These are phyloP conservation scores for Strigamia crassipes DNA, from an alignment of 2,888 invertebrate species.

Conservation along the genomic window DNA sequence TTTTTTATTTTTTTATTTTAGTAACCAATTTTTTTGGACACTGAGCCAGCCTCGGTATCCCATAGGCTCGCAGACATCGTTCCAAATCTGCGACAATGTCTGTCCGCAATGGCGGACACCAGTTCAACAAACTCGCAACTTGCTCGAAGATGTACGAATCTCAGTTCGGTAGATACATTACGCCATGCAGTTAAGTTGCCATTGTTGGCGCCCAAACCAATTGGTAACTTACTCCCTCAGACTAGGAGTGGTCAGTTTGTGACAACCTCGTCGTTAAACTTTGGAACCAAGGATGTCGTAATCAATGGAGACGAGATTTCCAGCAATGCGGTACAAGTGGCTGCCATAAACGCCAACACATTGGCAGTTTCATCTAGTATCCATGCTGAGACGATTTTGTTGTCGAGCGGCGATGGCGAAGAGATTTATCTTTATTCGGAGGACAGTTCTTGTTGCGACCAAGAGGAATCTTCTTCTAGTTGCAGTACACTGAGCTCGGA, in stretches of 20 bases:
- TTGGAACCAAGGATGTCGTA: neutral
- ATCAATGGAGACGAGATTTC: neutral
- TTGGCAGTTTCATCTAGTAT: conserved; percentile 12
- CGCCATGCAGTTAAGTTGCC: conserved; percentile 25
- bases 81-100: conserved; percentile 35
- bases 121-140: conserved; percentile 27
- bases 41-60: conserved; percentile 28
- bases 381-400: neutral
- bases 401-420: conserved; percentile 24
- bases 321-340: neutral
- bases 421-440: neutral
- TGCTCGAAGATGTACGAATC: neutral
- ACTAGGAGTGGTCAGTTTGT: neutral
- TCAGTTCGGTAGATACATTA: neutral
- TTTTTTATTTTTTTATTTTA: no score
- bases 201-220: conserved; percentile 21
- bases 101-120: conserved; percentile 37
- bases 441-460: conserved; percentile 13
- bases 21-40: neutral
- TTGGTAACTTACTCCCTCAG: neutral
- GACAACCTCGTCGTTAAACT: neutral
- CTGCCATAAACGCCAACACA: neutral
- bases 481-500: conserved; percentile 62
- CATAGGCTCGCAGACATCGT: conserved; percentile 5
- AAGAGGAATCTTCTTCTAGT: conserved; percentile 59